Percentiles rank a stretch among this genome's conserved stretches.
These are phyloP conservation scores for Struthidea cinerea DNA, from an alignment of 2,113 vertebrate species.

Conservation along the genomic window DNA sequence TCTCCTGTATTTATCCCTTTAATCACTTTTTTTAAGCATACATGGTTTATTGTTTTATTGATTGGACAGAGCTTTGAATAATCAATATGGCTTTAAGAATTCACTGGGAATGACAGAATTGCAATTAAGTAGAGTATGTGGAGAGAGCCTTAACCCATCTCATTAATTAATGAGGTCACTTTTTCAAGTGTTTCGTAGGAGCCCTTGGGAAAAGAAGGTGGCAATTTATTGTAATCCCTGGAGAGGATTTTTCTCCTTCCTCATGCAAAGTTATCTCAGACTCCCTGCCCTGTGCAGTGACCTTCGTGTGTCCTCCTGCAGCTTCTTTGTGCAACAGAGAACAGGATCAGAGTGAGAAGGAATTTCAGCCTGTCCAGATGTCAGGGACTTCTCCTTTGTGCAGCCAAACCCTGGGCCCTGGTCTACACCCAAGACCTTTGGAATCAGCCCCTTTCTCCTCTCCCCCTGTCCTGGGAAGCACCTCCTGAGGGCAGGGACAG, in stretches of 20 bases:
- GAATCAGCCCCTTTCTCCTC: background rate
- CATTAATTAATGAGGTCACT: conserved; percentile 65
- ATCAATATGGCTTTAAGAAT: conserved; percentile 58
- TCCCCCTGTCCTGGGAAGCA: background rate
- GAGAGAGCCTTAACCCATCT: conserved; percentile 41
- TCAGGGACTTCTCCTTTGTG: background rate
- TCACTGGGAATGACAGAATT: conserved; percentile 46
- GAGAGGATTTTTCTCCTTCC: background rate
- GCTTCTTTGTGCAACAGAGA: background rate
- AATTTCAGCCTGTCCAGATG: background rate
- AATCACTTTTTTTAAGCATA: conserved; percentile 51
- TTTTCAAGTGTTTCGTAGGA: conserved; percentile 19
- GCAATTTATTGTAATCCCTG: conserved; percentile 10
- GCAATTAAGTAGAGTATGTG: conserved; percentile 63
- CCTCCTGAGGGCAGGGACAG: background rate
- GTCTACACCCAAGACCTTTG: background rate
- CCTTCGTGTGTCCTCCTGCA: background rate
- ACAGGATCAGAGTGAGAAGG: background rate
- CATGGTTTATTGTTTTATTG: conserved; percentile 59
- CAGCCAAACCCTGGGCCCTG: background rate
- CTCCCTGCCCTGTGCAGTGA: background rate
- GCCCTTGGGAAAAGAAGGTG: background rate
- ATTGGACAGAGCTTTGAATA: conserved; percentile 50
- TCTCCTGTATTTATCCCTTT: conserved; percentile 46
- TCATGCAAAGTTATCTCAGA: background rate